Percentiles rank a stretch among this genome's conserved stretches.
These are phyloP conservation scores for Pseudorhiza aurosa DNA, from an alignment of 30 jellyfish, hydroid and myxozoan genomes.

Conservation along the genomic window DNA sequence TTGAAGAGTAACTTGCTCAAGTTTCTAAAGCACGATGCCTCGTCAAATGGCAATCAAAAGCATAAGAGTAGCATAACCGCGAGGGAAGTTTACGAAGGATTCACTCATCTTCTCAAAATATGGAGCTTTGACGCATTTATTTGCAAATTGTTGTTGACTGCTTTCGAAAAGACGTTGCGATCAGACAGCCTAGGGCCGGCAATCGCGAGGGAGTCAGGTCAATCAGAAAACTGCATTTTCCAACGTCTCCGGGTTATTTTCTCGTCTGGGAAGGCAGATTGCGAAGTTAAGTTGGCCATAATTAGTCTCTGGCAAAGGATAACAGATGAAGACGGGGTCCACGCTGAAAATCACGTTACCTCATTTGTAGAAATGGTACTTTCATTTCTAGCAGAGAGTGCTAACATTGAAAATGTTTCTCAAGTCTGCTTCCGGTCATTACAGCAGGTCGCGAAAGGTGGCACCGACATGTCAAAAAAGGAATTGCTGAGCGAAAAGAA, in stretches of 20 bases:
- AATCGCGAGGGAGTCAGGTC: constrained; percentile 5
- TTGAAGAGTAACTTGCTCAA: constrained; percentile 18
- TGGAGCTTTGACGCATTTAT: constrained; percentile 12
- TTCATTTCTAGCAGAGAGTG: neutral
- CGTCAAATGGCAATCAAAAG: neutral
- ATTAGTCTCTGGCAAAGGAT: neutral
- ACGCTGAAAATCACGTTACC: neutral
- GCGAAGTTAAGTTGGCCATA: neutral
- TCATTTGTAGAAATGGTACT: neutral
- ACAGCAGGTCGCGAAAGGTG: neutral
- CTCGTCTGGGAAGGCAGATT: neutral
- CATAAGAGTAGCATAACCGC: neutral
- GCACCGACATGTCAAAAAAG: neutral
- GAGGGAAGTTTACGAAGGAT: constrained; percentile 7
- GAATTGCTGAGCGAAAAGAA: neutral
- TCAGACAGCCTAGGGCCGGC: neutral
- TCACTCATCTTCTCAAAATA: neutral
- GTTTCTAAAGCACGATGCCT: neutral
- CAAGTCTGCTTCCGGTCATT: neutral
- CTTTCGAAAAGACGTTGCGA: constrained; percentile 12
- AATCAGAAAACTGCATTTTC: neutral
- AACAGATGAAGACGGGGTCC: neutral
- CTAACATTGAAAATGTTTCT: neutral
- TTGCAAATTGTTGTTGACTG: constrained; percentile 4
- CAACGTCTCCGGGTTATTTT: neutral